These are phyloP conservation scores for Euleptes europaea DNA, from an alignment of 2,113 vertebrate genomes.

Conservation along the genomic window DNA sequence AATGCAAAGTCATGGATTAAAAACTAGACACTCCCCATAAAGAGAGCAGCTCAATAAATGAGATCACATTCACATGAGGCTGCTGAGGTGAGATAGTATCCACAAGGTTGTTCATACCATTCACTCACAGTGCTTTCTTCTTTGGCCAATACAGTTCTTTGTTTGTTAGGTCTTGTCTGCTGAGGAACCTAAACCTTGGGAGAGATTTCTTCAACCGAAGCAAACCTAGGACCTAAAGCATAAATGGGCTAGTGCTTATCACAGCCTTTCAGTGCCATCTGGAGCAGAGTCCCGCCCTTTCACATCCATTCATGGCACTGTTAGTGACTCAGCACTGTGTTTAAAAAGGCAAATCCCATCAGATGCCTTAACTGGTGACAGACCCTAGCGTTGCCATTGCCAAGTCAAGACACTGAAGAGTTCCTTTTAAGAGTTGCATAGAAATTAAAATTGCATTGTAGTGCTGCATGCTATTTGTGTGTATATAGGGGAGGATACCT, in stretches of 20 bases:
- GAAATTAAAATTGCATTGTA: background rate
- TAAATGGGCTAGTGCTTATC: background rate
- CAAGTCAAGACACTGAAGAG: background rate
- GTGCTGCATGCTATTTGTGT: background rate
- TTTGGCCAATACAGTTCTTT: background rate
- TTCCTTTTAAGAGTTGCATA: background rate
- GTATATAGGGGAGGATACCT: too few relatives aligned
- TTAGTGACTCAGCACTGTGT: background rate
- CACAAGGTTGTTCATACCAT: constrained; percentile 19
- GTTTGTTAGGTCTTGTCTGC: fast-evolving
- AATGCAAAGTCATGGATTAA: constrained; percentile 10
- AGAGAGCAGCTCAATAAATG: constrained; percentile 33
- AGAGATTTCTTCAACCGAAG: background rate
- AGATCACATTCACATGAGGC: background rate
- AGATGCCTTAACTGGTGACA: background rate
- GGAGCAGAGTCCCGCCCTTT: too few relatives aligned
- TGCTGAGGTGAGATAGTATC: background rate
- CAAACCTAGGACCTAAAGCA: background rate
- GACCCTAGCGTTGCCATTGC: background rate
- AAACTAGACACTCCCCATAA: constrained; percentile 43
- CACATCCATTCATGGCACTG: too few relatives aligned
- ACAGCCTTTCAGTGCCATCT: background rate
- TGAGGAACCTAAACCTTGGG: background rate
- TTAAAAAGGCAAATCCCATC: background rate
- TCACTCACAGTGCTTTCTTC: background rate